These are phyloP conservation scores for Tribolium madens DNA, from an alignment of 1,140 invertebrate genomes.

Conservation along the genomic window DNA sequence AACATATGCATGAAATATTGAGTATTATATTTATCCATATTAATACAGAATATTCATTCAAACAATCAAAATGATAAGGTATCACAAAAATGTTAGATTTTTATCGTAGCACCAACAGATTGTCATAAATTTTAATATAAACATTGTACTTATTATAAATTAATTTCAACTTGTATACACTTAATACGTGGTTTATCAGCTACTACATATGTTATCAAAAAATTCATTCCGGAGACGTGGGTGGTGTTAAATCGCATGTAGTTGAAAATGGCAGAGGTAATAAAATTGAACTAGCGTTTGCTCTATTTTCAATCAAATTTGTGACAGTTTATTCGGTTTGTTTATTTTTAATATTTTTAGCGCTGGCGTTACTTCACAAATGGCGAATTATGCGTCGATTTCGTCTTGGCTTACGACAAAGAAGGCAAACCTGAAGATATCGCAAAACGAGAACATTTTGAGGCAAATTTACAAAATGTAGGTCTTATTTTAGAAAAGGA, in stretches of 20 bases:
- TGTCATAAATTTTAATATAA: too few species aligned
- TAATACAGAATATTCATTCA: too few species aligned
- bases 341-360: slow-evolving; percentile 52
- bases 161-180: neutral
- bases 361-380: slow-evolving; percentile 62
- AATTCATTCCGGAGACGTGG: slow-evolving; percentile 10
- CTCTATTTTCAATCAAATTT: slow-evolving; percentile 11
- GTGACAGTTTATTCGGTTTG: too few species aligned
- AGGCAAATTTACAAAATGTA: slow-evolving; percentile 71
- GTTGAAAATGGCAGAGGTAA: slow-evolving; percentile 8
- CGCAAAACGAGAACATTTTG: slow-evolving; percentile 70
- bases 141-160: neutral
- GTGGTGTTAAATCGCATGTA: neutral
- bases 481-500: slow-evolving; percentile 74
- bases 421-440: slow-evolving; percentile 64
- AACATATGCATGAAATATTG: neutral
- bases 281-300: neutral
- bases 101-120: too few species aligned
- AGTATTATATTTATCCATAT: too few species aligned
- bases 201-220: neutral
- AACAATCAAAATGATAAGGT: too few species aligned
- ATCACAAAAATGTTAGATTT: too few species aligned
- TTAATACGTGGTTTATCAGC: slow-evolving; percentile 2
- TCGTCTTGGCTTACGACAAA: slow-evolving; percentile 75
- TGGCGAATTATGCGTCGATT: slow-evolving; percentile 71